Conservation (phyloP, 2,113 vertebrate genomes). For the Phrynocephalus versicolor region DNA sequence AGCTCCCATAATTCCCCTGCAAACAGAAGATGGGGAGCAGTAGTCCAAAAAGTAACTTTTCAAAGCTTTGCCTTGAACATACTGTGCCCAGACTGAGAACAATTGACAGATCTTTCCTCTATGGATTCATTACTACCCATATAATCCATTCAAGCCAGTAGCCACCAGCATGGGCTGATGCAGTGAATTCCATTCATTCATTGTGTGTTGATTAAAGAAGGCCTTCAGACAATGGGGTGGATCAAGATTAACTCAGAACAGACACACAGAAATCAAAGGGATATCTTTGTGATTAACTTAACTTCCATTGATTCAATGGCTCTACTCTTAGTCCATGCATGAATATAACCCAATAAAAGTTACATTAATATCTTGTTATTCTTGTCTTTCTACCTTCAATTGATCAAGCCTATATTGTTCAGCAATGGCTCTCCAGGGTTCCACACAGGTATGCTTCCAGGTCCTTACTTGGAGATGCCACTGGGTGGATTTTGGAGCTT, state of each 20-base stretch:
- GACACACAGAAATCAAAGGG: neutral
- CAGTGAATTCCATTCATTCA: neutral
- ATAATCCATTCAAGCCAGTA: neutral
- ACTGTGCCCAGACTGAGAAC: neutral
- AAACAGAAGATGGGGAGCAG: too few species aligned
- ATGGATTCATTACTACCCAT: neutral
- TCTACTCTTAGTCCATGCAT: neutral
- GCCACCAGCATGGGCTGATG: neutral
- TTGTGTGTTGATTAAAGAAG: neutral
- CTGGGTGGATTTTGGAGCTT: neutral
- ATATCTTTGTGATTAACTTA: neutral
- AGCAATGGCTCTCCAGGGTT: neutral
- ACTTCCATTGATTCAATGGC: neutral
- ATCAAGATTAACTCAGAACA: neutral
- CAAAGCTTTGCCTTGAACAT: too few species aligned
- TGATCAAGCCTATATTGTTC: too few species aligned
- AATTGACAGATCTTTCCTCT: neutral
- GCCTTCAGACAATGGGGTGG: neutral
- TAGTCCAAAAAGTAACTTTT: too few species aligned
- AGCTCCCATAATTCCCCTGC: too few species aligned
- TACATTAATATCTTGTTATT: neutral
- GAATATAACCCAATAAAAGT: neutral
- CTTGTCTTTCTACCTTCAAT: neutral
- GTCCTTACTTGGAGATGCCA: too few species aligned
- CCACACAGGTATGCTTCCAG: neutral